phyloP scores from a whole-genome alignment of 2,888 invertebrate genomes.

The Sturmia bella region DNA sequence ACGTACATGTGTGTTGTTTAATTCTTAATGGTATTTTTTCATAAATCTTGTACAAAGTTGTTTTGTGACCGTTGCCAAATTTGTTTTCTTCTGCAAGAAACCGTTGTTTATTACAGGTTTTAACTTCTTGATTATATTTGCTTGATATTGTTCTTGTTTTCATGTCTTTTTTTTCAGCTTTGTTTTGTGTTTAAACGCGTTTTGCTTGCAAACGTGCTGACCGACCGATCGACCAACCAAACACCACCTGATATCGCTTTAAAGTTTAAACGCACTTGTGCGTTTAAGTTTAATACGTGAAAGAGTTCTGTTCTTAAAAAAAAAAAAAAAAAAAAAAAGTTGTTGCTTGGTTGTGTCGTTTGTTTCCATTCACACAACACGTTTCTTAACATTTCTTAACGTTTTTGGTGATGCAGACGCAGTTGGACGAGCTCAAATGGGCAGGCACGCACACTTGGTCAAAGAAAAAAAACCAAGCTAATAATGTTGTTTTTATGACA shows the following conservation, averaged over 20 bases:
- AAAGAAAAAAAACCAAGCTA: conserved; percentile 16
- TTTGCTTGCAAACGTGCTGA: conserved; percentile 48
- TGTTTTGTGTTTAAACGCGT: conserved; percentile 31
- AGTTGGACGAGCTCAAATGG: conserved; percentile 7
- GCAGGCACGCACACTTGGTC: conserved; percentile 21
- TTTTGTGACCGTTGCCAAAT: conserved; percentile 51
- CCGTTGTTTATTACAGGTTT: conserved; percentile 61
- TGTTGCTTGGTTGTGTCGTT: conserved; percentile 9
- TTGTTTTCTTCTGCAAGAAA: conserved; percentile 40
- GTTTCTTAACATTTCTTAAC: conserved; percentile 33
- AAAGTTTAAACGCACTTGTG: conserved; percentile 66
- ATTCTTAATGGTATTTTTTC: not conserved
- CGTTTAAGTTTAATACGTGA: conserved; percentile 51
- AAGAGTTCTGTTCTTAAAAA: conserved; percentile 32
- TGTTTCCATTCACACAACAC: conserved; percentile 38
- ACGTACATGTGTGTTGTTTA: not conserved
- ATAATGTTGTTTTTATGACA: conserved; percentile 23
- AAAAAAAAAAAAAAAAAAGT: no score
- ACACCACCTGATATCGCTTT: conserved; percentile 63
- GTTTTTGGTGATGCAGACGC: not conserved
- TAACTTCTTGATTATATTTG: conserved; percentile 42
- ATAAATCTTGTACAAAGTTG: conserved; percentile 6
- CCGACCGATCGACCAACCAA: conserved; percentile 23
- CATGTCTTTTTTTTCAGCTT: not conserved
- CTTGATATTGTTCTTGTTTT: conserved; percentile 22